These are phyloP conservation scores for Neuroscelio doddi DNA, from an alignment of 2,888 invertebrate species.

Conservation along the genomic window DNA sequence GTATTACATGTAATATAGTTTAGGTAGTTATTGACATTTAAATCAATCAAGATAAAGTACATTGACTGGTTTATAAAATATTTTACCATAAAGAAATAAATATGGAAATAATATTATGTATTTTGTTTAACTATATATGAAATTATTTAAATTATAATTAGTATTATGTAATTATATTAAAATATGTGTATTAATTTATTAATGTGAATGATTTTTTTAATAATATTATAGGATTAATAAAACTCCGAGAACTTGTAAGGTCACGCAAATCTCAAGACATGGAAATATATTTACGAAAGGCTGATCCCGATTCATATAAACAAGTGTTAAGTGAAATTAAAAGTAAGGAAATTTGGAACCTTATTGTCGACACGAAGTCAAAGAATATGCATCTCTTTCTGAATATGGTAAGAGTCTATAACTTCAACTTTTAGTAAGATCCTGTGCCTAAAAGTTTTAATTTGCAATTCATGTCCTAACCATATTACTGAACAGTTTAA, in stretches of 20 bases:
- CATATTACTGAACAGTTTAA: conserved; percentile 1
- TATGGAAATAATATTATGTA: no score
- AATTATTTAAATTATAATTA: no score
- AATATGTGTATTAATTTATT: no score
- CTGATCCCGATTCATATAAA: conserved; percentile 79
- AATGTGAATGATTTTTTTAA: not conserved
- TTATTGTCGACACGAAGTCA: conserved; percentile 84
- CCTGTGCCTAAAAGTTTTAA: no score
- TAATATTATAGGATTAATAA: conserved; percentile 77
- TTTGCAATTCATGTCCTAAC: not conserved
- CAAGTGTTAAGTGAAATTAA: conserved; percentile 82
- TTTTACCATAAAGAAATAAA: no score
- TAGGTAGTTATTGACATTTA: no score
- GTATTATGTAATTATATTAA: no score
- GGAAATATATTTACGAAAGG: conserved; percentile 81
- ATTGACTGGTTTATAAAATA: no score
- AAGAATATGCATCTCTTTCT: conserved; percentile 82
- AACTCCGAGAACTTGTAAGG: conserved; percentile 81
- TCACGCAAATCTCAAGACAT: conserved; percentile 77
- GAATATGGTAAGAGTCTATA: conserved; percentile 78
- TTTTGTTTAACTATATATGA: no score
- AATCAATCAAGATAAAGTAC: no score
- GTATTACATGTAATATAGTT: no score
- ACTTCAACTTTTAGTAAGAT: not conserved
- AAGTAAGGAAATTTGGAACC: conserved; percentile 82